phyloP scores from a whole-genome alignment of 2,888 invertebrate genomes.

The Phyllotreta cruciferae region DNA sequence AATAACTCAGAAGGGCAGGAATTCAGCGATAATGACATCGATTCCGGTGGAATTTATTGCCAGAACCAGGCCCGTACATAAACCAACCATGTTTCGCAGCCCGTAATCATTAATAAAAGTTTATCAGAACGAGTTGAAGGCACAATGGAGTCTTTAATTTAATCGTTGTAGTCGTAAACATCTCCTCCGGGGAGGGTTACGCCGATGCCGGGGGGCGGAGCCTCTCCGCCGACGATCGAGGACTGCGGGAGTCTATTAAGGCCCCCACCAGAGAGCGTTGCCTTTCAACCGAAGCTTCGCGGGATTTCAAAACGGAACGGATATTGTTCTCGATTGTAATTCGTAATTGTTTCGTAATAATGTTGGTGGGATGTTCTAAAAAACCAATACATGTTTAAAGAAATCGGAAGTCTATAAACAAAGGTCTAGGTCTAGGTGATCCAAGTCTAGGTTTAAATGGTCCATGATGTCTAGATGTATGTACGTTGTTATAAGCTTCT shows the following conservation, averaged over 20 bases:
- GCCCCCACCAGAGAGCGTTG: conserved; percentile 18
- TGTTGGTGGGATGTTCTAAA: too few species aligned
- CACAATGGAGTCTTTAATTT: conserved; percentile 43
- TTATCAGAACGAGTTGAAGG: conserved; percentile 42
- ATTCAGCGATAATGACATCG: conserved; percentile 27
- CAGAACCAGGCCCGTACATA: conserved; percentile 6
- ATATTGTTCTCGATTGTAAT: too few species aligned
- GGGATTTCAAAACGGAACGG: neutral
- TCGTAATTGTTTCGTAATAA: too few species aligned
- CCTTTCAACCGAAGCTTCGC: conserved; percentile 5
- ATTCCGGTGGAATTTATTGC: conserved; percentile 21
- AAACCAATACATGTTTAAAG: too few species aligned
- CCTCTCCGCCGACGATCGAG: conserved; percentile 24
- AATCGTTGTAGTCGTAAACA: conserved; percentile 32
- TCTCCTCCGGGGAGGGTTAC: conserved; percentile 26
- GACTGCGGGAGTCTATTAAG: conserved; percentile 26
- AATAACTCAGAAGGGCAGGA: conserved; percentile 19
- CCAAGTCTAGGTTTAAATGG: too few species aligned
- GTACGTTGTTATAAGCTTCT: too few species aligned
- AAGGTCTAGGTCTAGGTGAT: too few species aligned
- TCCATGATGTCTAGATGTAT: too few species aligned
- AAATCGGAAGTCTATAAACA: too few species aligned
- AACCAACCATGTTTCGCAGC: conserved; percentile 49
- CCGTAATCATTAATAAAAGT: conserved; percentile 52
- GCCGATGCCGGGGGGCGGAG: conserved; percentile 21